Evolutionary conservation across 2,113 vertebrate species (phyloP).

Genomic region (mouse (Mus musculus)): GRCm39 chr14:29157001-29157500

Average conservation of each 20-base stretch:
- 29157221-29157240: background rate
- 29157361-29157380: background rate
- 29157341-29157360: constrained; percentile 27
- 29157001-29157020: background rate
- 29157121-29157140: background rate
- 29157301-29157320: background rate
- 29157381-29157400: constrained; percentile 4
- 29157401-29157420: constrained; percentile 22
- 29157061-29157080: background rate
- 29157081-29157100: background rate
- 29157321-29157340: background rate
- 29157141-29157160: background rate
- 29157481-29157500: background rate
- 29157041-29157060: background rate
- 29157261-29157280: background rate
- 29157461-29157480: constrained; percentile 34
- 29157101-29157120: background rate
- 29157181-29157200: background rate
- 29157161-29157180: background rate
- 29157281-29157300: background rate
- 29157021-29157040: background rate
- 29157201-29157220: background rate
- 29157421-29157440: constrained; percentile 24
- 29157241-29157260: background rate
- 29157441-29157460: constrained; percentile 51